Base-by-base conservation (phyloP, 2,113 vertebrate species). In the Gadus macrocephalus region DNA sequence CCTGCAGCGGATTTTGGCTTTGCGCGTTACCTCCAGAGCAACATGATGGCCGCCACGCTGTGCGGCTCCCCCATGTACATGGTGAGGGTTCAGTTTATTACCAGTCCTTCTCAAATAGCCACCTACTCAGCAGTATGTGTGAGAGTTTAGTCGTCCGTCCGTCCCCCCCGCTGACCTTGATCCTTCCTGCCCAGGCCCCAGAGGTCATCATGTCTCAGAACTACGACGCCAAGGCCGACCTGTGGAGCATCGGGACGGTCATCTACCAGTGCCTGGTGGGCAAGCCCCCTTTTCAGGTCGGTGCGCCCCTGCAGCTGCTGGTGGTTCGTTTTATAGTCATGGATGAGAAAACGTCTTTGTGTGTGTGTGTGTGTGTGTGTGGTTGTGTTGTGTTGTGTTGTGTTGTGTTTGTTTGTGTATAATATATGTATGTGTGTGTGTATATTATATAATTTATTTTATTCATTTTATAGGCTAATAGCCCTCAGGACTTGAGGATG, bases 121-220 rank as follows among this genome's bases (percentile, higher is more conserved):
- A 8, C 16, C 4, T 55, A 11, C 16, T 66, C 38, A 62, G 55
- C 38, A 20, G 22, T 53, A 2, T 31, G 58, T 71, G 66, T 3
- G 5, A 1, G 65, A 20, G 16, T 55, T 28, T 69, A 19, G 27
- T 68, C n/a, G n/a, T 63, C 20, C 20, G n/a, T n/a, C 20, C 20
- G 1, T 55, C 53, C 68, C 17, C 72, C 62, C 73, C 73, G 62
- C 49, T 58, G 81, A 49, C 42, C 42, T 49, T 49, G 42, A 14
- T 7, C 42, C 12, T 0, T 12, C 42, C 73, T 49, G 25, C 68
- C 76, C 27, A 99, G 97, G 96, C 97, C 72, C 97, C 97, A 15
- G 96, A 98, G 84, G 97, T 99, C 73, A 99, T 99, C 71, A 98
- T 99, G 97, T 99, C 96, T 70, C 97, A 99, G 83, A 96, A 97